Conservation (phyloP, 2,888 invertebrate genomes). For the Lasioglossum lativentre region DNA sequence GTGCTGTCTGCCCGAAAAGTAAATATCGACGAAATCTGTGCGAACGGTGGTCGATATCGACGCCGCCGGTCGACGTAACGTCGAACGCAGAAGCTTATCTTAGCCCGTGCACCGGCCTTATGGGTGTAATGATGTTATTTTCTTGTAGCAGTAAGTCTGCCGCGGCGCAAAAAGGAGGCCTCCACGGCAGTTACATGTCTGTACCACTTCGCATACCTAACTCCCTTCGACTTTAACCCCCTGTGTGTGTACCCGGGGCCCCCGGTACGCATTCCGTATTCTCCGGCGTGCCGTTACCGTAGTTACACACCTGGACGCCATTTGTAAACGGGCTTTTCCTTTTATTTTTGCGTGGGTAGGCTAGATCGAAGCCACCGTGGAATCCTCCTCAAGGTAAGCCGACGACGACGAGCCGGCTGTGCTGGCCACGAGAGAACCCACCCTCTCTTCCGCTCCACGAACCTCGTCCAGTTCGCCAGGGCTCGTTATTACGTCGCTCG, state of each 20-base stretch:
- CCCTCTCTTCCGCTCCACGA: not conserved
- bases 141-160: constrained; percentile 77
- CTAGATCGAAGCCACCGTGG: constrained; percentile 59
- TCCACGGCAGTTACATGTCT: constrained; percentile 73
- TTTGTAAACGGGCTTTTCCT: constrained; percentile 56
- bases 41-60: not conserved
- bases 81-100: constrained; percentile 37
- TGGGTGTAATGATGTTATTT: constrained; percentile 81
- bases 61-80: not conserved
- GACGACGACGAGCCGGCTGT: constrained; percentile 35
- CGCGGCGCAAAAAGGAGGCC: constrained; percentile 66
- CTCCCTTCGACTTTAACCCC: constrained; percentile 73
- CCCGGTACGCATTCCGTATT: constrained; percentile 73
- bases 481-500: constrained; percentile 60
- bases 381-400: constrained; percentile 58
- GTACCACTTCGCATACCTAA: constrained; percentile 72
- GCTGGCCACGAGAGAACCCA: constrained; percentile 16
- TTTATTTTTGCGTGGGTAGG: constrained; percentile 60
- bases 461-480: constrained; percentile 5
- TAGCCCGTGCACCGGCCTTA: constrained; percentile 59
- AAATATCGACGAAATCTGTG: not conserved
- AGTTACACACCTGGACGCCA: constrained; percentile 72
- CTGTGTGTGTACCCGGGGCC: constrained; percentile 56
- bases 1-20: not conserved
- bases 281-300: constrained; percentile 74